Evolutionary conservation across 2,797 vertebrate species (phyloP), one percentile per base, ranked within the genome.

Genomic region (Lagocephalus sceleratus): DNA sequence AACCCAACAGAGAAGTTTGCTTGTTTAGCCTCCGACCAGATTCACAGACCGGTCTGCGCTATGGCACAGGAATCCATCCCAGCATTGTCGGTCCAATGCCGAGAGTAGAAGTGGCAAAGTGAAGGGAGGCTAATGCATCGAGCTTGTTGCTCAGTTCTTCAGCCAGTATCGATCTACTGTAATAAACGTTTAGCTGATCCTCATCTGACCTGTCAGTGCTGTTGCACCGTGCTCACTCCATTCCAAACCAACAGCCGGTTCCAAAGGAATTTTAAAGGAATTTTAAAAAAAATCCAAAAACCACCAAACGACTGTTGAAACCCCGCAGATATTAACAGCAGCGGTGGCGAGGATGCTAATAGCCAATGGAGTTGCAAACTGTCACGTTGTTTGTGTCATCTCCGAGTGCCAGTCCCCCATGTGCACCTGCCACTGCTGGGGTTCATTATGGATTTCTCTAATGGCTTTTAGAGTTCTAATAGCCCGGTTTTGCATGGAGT

Each of bases 391-490:
- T 83, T 85, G 83, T 84, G 80, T 81, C 84, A 75, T 79, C 76
- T 79, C 60, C 19, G 38, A 53, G 68, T 61, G 76, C 63, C 79
- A 68, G 17, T 66, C 79, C 73, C 76, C 79, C 60, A 65, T 63
- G 80, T 76, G 80, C 85, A 88, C 85, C 88, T 87, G 85, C 86
- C 85, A 86, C 82, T 87, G 69, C 60, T 79, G 62, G 69, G 79
- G 72, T 84, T 89, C 86, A 85, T 89, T 89, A 88, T 85, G 79
- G 71, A 82, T 87, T 81, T 66, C 83, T 89, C 83, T 89, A 88
- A 89, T 87, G 86, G 84, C 79, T 85, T 87, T 85, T 83, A 81
- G 78, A 82, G 83, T 88, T 89, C 86, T 88, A 88, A 89, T 86
- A 84, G 86, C 77, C 64, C 73, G 79, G 73, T 83, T 85, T 87